These are phyloP conservation scores for Ornithoptera priamus DNA, from an alignment of 2,888 invertebrate species.

Conservation along the genomic window DNA sequence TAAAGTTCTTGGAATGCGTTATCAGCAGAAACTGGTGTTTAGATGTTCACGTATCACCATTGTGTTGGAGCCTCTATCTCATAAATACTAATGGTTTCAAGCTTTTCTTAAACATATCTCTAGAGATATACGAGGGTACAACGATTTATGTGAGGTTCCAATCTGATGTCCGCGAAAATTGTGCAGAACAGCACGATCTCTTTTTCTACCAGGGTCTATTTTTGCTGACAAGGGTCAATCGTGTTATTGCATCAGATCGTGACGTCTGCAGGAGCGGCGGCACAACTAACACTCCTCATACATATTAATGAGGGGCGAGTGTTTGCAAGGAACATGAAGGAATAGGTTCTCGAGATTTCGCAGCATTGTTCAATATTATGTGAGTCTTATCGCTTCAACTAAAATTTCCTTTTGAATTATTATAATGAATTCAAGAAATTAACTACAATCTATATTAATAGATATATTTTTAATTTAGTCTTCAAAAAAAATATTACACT, in stretches of 20 bases:
- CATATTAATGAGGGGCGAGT: conserved; percentile 56
- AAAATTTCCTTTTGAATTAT: no score
- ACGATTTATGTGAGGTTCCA: conserved; percentile 61
- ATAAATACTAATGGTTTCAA: conserved; percentile 56
- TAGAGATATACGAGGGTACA: conserved; percentile 52
- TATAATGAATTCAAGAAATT: no score
- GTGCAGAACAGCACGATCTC: conserved; percentile 54
- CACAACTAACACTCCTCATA: conserved; percentile 55
- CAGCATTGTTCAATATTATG: conserved; percentile 15
- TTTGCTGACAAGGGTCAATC: conserved; percentile 68
- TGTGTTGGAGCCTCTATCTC: conserved; percentile 43
- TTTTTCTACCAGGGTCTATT: conserved; percentile 50
- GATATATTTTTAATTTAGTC: no score
- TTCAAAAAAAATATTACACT: no score
- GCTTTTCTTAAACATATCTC: conserved; percentile 50
- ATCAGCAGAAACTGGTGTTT: conserved; percentile 29
- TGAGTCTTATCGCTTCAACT: no score
- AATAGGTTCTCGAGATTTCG: conserved; percentile 45
- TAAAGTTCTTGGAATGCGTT: conserved; percentile 25
- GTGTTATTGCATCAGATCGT: conserved; percentile 53
- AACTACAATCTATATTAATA: no score
- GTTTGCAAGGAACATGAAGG: conserved; percentile 41
- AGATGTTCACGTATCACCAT: conserved; percentile 28
- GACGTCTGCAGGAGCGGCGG: conserved; percentile 46
- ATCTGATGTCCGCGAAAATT: conserved; percentile 53